Percentiles rank a stretch among this genome's conserved stretches.
Conservation (phyloP, 2,888 invertebrate genomes). For the Belgica antarctica region DNA sequence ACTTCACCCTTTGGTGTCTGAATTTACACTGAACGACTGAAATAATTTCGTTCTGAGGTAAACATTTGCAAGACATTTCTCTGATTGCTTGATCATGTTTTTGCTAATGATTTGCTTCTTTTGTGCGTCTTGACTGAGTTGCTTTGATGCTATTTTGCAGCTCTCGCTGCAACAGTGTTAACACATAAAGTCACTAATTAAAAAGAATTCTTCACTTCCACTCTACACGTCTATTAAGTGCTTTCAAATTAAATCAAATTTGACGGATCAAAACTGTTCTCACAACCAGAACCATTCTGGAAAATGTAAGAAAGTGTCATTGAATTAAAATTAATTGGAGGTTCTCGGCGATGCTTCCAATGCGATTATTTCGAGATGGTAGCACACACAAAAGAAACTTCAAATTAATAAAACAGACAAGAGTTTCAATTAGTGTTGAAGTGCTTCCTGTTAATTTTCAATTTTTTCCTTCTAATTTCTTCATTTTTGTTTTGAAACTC, state of each 20-base stretch:
- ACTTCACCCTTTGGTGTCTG: no score
- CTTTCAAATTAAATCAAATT: conserved; percentile 37
- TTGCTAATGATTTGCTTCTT: no score
- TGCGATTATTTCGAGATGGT: conserved; percentile 12
- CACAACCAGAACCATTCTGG: conserved; percentile 19
- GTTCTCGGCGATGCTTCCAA: conserved; percentile 1
- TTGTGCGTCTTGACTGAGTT: no score
- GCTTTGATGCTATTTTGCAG: no score
- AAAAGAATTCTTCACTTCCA: no score
- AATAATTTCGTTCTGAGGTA: no score
- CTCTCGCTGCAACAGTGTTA: no score
- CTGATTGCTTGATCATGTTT: no score
- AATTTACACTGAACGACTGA: no score
- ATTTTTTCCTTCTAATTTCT: conserved; percentile 6
- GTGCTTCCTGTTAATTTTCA: conserved; percentile 39
- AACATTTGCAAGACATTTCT: no score
- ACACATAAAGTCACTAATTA: no score
- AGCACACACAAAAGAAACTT: conserved; percentile 10
- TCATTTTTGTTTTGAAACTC: background rate
- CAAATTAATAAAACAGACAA: conserved; percentile 25
- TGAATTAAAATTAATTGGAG: conserved; percentile 37
- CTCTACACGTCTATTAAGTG: background rate
- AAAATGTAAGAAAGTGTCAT: conserved; percentile 31
- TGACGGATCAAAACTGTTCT: conserved; percentile 36
- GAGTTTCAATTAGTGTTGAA: conserved; percentile 22